Base-by-base conservation (phyloP, 2,888 invertebrate species). In the Platycnemis pennipes region DNA sequence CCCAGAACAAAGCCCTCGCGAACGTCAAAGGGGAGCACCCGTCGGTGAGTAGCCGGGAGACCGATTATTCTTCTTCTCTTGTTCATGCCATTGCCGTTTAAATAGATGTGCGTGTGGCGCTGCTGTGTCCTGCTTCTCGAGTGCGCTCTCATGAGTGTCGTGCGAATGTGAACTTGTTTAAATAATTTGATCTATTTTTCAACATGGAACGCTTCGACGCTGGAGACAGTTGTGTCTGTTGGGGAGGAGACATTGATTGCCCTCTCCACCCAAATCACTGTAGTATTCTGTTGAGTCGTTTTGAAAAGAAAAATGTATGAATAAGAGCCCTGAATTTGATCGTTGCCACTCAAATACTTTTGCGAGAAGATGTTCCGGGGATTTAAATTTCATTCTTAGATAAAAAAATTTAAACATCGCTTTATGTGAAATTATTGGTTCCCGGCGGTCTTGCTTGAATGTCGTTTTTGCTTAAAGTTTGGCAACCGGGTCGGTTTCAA, bases 21-120 rank as follows among this genome's bases (percentile, higher is more conserved):
- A 98, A 98, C 97, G 98, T 98, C 97, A 98, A 98, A 97, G 97
- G 96, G 95, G 97, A 98, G 96, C 98, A 98, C 97, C 98, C 98
- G 96, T 98, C 98, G 97, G 98, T 98, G 97, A 97, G 98, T 97
- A 96, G 16, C 5, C 44, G 63, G 88, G 22, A 63, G 63, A 26
- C 63, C 22, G n/a, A 63, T 8, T 22, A 63, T 77, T 77, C 77
- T 13, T 77, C 31, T 31, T 22, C 56, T 26, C 26, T 7, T 63
- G 63, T 63, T 19, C 53, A 53, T 53, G 53, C 53, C 53, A 19
- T 53, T 16, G 63, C 63, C 63, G n/a, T 63, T 63, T 77, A 77
- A 37, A 8, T 77, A 37, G 7, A n/a, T 69, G 56, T 44, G 91
- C n/a, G 77, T 77, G 31, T 63, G 63, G 91, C 45, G 63, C 63